phyloP scores from a whole-genome alignment of 1,140 invertebrate species.

The Drosophila trapezifrons region DNA sequence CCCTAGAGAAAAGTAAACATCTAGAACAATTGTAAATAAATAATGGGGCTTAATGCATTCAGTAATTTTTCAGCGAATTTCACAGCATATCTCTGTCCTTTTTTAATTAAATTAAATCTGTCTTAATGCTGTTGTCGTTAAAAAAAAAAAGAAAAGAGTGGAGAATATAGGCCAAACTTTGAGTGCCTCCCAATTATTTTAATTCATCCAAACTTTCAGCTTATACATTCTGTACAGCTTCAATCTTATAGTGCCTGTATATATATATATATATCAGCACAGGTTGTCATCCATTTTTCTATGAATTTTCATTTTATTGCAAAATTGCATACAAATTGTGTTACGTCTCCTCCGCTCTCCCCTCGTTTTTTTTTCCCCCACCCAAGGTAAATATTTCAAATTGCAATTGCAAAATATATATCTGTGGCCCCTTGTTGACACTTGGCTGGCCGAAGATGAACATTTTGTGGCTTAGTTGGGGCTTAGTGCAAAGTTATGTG shows the following conservation, averaged over 20 bases:
- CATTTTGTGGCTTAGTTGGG: slow-evolving; percentile 42
- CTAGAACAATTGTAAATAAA: neutral
- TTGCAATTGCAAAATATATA: slow-evolving; percentile 48
- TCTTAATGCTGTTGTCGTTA: neutral
- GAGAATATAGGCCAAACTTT: neutral
- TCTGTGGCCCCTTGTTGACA: slow-evolving; percentile 22
- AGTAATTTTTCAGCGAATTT: neutral
- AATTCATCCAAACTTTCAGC: slow-evolving; percentile 1
- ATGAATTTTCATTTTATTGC: slow-evolving; percentile 33
- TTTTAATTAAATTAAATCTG: neutral
- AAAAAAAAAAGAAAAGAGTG: neutral
- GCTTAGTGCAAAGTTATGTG: slow-evolving; percentile 61
- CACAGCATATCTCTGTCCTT: too few relatives aligned
- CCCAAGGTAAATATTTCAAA: slow-evolving; percentile 40
- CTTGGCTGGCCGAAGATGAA: slow-evolving; percentile 31
- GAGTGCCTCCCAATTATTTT: slow-evolving; percentile 9
- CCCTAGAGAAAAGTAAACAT: too few relatives aligned
- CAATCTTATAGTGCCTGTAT: slow-evolving; percentile 5
- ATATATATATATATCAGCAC: slow-evolving; percentile 10
- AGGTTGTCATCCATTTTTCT: slow-evolving; percentile 27
- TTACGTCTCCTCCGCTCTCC: neutral
- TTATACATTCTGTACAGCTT: slow-evolving; percentile 16
- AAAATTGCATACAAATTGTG: slow-evolving; percentile 39
- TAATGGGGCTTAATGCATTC: neutral
- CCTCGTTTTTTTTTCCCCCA: neutral